Conservation (phyloP, 2,797 vertebrate genomes). For the Peromyscus nudipes region DNA sequence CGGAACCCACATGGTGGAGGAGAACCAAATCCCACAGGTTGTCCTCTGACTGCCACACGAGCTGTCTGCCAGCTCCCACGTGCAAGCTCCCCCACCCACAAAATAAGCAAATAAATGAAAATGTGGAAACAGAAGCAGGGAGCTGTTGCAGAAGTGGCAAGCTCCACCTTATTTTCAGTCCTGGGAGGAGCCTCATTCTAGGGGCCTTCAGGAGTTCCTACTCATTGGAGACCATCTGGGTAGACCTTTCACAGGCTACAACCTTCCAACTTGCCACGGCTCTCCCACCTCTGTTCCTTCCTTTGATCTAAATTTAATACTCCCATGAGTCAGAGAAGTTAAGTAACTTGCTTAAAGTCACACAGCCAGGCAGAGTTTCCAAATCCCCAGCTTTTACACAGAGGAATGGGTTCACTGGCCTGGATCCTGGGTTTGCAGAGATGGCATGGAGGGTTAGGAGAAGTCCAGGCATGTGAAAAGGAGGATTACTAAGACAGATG, state of each 20-base stretch:
- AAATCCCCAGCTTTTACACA: not conserved
- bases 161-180: not conserved
- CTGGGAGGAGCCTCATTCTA: not conserved
- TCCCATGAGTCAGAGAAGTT: slow-evolving; percentile 62
- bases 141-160: not conserved
- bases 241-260: not conserved
- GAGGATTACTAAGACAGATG: not conserved
- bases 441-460: not conserved
- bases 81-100: too few relatives aligned
- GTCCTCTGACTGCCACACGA: not conserved
- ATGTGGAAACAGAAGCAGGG: not conserved
- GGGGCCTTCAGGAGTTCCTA: not conserved
- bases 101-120: not conserved
- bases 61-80: not conserved
- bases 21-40: not conserved
- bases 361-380: slow-evolving; percentile 34
- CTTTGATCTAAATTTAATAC: slow-evolving; percentile 58
- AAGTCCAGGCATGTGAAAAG: not conserved
- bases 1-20: not conserved
- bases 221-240: not conserved
- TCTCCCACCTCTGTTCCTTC: slow-evolving; percentile 15
- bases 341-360: slow-evolving; percentile 57
- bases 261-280: not conserved
- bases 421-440: not conserved
- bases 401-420: not conserved